Evolutionary conservation across 92 coral and sea anemone species (phyloP).

Genomic region (Bergia sp.): DNA sequence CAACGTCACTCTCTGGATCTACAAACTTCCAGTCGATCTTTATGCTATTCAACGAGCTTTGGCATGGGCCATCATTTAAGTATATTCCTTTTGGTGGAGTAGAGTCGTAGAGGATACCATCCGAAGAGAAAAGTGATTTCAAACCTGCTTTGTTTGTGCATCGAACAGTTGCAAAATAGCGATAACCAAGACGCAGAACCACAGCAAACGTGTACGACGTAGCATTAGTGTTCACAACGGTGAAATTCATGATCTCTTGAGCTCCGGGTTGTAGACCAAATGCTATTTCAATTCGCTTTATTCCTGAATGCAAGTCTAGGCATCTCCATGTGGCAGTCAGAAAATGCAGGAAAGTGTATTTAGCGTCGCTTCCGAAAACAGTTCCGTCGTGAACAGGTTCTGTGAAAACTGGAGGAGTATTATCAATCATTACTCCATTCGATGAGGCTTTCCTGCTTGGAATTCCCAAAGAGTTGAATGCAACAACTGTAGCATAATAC

Average conservation of each 20-base stretch:
- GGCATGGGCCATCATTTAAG: conserved; percentile 69
- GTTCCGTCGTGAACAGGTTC: conserved; percentile 59
- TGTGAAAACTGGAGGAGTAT: conserved; percentile 73
- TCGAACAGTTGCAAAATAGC: conserved; percentile 80
- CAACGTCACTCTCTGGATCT: conserved; percentile 78
- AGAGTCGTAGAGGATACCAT: conserved; percentile 72
- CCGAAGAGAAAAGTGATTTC: conserved; percentile 44
- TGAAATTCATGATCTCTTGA: conserved; percentile 56
- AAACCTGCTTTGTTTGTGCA: conserved; percentile 82
- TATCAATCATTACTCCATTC: conserved; percentile 75
- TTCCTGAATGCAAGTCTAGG: conserved; percentile 61
- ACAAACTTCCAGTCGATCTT: conserved; percentile 59
- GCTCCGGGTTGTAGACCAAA: conserved; percentile 85
- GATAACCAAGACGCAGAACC: conserved; percentile 52
- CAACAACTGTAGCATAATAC: conserved; percentile 77
- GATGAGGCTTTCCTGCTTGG: conserved; percentile 74
- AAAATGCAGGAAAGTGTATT: conserved; percentile 41
- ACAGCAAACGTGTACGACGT: conserved; percentile 29
- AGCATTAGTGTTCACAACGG: conserved; percentile 49
- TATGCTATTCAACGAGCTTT: conserved; percentile 28
- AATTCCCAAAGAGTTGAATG: conserved; percentile 71
- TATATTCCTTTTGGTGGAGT: conserved; percentile 60
- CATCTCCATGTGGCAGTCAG: conserved; percentile 73
- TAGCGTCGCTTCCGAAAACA: conserved; percentile 17
- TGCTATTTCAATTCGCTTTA: conserved; percentile 47